phyloP scores from a whole-genome alignment of 2,888 invertebrate species.

The Dysmachus trigonus region DNA sequence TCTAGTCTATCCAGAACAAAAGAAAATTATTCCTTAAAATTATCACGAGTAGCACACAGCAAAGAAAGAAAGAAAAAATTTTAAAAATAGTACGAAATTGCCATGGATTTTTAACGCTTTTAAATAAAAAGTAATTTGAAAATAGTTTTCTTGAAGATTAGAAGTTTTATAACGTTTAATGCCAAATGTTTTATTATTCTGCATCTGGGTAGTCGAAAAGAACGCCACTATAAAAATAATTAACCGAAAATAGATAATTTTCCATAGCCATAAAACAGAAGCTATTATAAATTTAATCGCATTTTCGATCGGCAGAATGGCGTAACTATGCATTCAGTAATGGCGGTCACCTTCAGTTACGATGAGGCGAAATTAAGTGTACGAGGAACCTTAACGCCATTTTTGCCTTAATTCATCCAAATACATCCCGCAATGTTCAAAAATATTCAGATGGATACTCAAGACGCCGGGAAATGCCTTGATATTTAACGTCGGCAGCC shows the following conservation, averaged over 20 bases:
- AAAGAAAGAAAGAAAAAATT: too few species aligned
- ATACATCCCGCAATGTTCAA: background rate
- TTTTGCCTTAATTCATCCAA: conserved; percentile 2
- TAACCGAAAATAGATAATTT: conserved; percentile 47
- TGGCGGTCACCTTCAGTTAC: background rate
- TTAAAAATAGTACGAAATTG: too few species aligned
- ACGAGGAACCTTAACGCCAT: background rate
- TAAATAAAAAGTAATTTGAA: too few species aligned
- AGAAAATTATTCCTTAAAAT: too few species aligned
- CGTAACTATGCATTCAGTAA: background rate
- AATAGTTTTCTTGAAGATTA: too few species aligned
- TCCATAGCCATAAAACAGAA: conserved; percentile 7
- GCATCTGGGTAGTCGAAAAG: too few species aligned
- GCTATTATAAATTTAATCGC: conserved; percentile 1
- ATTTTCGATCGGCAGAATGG: background rate
- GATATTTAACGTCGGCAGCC: background rate
- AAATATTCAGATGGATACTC: background rate
- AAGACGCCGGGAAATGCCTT: background rate
- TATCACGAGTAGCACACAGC: too few species aligned
- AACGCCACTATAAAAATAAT: too few species aligned
- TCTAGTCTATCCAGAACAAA: too few species aligned
- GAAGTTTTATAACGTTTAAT: too few species aligned
- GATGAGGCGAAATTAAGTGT: background rate
- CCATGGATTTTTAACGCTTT: too few species aligned
- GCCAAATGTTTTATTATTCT: too few species aligned